Base-by-base conservation (phyloP, 1,140 invertebrate species). In the Calliopsis andreniformis region DNA sequence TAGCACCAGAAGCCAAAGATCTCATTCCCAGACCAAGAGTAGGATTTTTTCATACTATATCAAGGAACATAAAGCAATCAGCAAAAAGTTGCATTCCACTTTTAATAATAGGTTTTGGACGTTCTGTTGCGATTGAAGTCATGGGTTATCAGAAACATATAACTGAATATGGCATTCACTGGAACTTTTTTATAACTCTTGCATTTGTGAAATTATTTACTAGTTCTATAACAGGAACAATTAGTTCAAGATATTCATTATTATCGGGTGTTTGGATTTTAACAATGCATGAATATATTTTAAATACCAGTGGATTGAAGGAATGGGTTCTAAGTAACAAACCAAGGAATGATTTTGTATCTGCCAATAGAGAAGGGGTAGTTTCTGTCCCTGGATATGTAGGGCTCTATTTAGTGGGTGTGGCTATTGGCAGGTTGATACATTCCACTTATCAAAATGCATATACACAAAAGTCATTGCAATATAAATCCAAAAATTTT, bases 121-220 rank as follows among this genome's bases (percentile, higher is more conserved):
- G 98, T 84, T 94, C 93, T 73, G 35, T 95, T 2, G 89, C 94
- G n/a, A 91, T 95, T 14, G 94, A 94, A 86, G 85, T 93, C 71
- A 89, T 95, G 3, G 94, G 96, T 69, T 99, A 99, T 91, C 96
- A 97, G 67, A 95, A 96, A 86, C 96, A 98, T 90, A 93, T 97
- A 0, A 94, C 95, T 7, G 98, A 99, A 88, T 99, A 99, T 93
- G 98, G 98, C 3, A 93, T 96, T 6, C 98, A 99, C 92, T 98
- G 98, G 97, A 99, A 99, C 90, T 99, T 99, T 89, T 99, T 99
- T 88, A 95, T 98, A 71, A 99, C 97, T 1, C 89, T 99, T 45
- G 97, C 96, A 30, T 91, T 96, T 53, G 95, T 97, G 6, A 98
- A 97, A 93, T 87, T 98, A 0, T 86, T 96, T 25, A 94, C 94